A percentile compares a stretch with the other conserved stretches of the same genome.
These are phyloP conservation scores for Calameuta idolon DNA, from an alignment of 2,888 invertebrate species.

Conservation along the genomic window DNA sequence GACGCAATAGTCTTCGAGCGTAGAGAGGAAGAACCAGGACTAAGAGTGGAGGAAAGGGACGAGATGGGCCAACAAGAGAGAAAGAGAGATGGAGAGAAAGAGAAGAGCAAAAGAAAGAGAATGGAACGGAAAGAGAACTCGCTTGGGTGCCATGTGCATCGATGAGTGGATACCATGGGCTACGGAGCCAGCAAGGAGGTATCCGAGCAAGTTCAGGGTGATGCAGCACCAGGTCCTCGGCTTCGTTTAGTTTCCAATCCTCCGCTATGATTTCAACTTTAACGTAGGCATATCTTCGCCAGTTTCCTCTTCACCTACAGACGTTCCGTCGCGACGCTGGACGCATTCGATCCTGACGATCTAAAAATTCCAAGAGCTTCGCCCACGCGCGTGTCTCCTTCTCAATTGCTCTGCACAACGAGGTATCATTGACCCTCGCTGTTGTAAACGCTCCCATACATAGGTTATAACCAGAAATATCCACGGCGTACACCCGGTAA, in stretches of 20 bases:
- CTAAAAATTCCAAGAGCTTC: slow-evolving; percentile 43
- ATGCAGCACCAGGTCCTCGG: slow-evolving; percentile 41
- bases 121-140: slow-evolving; percentile 35
- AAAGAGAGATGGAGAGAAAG: slow-evolving; percentile 15
- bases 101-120: slow-evolving; percentile 26
- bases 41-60: background rate
- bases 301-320: slow-evolving; percentile 10
- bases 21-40: slow-evolving; percentile 5
- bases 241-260: slow-evolving; percentile 32
- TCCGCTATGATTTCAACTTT: slow-evolving; percentile 9
- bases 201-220: slow-evolving; percentile 58
- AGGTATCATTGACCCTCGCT: slow-evolving; percentile 51
- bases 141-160: slow-evolving; percentile 61
- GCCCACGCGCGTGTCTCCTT: slow-evolving; percentile 60
- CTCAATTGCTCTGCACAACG: slow-evolving; percentile 64
- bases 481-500: background rate
- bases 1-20: slow-evolving; percentile 13
- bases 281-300: background rate
- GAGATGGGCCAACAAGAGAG: slow-evolving; percentile 8
- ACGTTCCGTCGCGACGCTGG: background rate
- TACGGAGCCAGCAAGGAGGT: slow-evolving; percentile 51
- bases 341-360: slow-evolving; percentile 45
- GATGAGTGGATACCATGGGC: slow-evolving; percentile 40
- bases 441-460: background rate
- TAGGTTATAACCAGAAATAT: background rate